Evolutionary conservation across 2,888 invertebrate species (phyloP), one percentile per base, ranked within the genome.

Genomic region (Ashinkailepas kermadecensis): DNA sequence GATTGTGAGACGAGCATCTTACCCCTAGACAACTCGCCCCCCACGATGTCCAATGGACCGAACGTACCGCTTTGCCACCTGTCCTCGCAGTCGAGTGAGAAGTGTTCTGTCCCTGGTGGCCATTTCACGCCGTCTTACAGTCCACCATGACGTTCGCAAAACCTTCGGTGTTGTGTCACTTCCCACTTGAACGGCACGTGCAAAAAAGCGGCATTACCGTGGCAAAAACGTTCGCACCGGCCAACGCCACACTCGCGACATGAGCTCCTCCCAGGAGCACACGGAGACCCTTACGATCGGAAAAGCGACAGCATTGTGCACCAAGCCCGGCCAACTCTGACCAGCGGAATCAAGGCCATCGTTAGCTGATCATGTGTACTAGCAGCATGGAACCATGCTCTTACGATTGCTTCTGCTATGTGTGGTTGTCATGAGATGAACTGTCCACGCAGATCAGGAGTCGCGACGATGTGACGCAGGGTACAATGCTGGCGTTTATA

Each of bases 21-120:
- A n/a, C n/a, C n/a, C n/a, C n/a, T n/a, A n/a, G n/a, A n/a, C n/a
- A n/a, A n/a, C n/a, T n/a, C n/a, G n/a, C n/a, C n/a, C n/a, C n/a
- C n/a, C 39, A 39, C 39, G 39, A 39, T 39, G 39, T 39, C 39
- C 39, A 39, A 39, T 39, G 39, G 39, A 39, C 39, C 39, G 39
- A 39, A 67, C 67, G 4, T n/a, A 67, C 67, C 67, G 67, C 25
- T 67, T 67, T 25, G 67, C 67, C 25, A 67, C 67, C 9, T 67
- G 67, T 67, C 67, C 67, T 67, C 67, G 25, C 8, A 67, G 67
- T 13, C 67, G 67, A 13, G 67, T 67, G 67, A 67, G 67, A 67
- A 67, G 13, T 13, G 67, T 67, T 23, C 25, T 67, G 13, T 67
- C 67, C 25, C 13, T 23, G 67, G 25, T 13, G 67, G 67, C 67